Evolutionary conservation across 37 sponge, comb jelly and placozoan genomes (phyloP).

Genomic region (Aplysina aerophoba): DNA sequence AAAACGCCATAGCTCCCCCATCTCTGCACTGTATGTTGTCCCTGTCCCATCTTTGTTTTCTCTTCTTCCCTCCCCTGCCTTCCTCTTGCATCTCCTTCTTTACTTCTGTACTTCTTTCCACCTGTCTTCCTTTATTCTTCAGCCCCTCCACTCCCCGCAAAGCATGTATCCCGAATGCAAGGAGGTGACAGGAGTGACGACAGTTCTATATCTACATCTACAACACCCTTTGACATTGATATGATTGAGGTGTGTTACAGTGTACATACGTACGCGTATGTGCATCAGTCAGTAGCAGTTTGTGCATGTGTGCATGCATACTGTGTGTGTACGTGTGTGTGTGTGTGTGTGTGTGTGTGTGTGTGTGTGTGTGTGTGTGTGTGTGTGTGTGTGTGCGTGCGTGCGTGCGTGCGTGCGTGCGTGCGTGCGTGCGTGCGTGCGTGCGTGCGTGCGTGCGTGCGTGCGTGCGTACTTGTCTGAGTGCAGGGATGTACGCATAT

Average conservation of each 20-base stretch:
- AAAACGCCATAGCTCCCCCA: too few relatives aligned
- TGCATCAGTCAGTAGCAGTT: constrained; percentile 34
- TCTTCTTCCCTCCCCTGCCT: too few relatives aligned
- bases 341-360: constrained; percentile 11
- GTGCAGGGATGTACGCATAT: too few relatives aligned
- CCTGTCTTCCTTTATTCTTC: neutral
- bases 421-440: neutral
- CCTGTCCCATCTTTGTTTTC: too few relatives aligned
- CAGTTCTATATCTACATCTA: too few relatives aligned
- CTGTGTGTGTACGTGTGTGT: neutral
- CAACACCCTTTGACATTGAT: constrained; percentile 64
- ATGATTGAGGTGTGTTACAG: constrained; percentile 74
- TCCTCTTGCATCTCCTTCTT: too few relatives aligned
- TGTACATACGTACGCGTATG: neutral
- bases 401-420: neutral
- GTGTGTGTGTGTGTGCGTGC: constrained; percentile 17
- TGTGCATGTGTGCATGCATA: neutral
- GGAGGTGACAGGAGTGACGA: constrained; percentile 50
- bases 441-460: neutral
- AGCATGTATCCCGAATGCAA: constrained; percentile 51
- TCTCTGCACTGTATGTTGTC: too few relatives aligned
- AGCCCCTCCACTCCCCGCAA: constrained; percentile 16
- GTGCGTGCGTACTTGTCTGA: too few relatives aligned
- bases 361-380: neutral
- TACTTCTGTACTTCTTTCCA: too few relatives aligned